Evolutionary conservation across 2,113 vertebrate species (phyloP), one percentile per base, ranked within the genome.

Genomic region (Pandion haliaetus): DNA sequence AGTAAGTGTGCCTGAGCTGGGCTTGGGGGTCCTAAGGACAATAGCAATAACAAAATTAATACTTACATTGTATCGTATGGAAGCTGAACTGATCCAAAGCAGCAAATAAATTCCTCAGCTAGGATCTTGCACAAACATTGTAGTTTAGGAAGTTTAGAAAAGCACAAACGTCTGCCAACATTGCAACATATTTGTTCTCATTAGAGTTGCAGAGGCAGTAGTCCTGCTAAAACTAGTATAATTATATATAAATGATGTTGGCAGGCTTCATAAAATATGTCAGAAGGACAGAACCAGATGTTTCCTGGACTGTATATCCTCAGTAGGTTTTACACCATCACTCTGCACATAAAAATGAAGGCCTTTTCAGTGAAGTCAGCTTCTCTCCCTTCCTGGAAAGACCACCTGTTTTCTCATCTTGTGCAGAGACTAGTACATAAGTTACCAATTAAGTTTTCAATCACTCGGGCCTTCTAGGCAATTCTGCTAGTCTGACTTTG

Each of bases 271-370:
- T 70, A 90, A 86, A 95, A 66, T 78, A 79, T 70, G 47, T 90
- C 71, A 90, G 54, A 72, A 85, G 81, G 63, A 73, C 58, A 91
- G 62, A 96, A 94, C 49, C 92, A 92, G 82, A 95, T 89, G 86
- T 93, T 96, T 95, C 90, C 58, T 62, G 49, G 34, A 58, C 74
- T 77, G 17, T 12, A 21, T 82, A 70, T 87, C 42, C 54, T 96
- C 85, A 49, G 34, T 70, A 57, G 59, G 42, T 80, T 96, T 91
- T 82, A 65, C 26, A 79, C n/a, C 34, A 59, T 49, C 31, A 12
- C 12, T 85, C 69, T 85, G 28, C 52, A 90, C 84, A 82, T 82
- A 45, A 76, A 89, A 85, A 31, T 34, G 7, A 87, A 87, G 19
- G 9, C 14, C 28, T 85, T 82, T 94, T 72, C 44, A 72, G 24